phyloP scores from a whole-genome alignment of 2,888 invertebrate genomes.

The Hirtodrosophila histrioides region DNA sequence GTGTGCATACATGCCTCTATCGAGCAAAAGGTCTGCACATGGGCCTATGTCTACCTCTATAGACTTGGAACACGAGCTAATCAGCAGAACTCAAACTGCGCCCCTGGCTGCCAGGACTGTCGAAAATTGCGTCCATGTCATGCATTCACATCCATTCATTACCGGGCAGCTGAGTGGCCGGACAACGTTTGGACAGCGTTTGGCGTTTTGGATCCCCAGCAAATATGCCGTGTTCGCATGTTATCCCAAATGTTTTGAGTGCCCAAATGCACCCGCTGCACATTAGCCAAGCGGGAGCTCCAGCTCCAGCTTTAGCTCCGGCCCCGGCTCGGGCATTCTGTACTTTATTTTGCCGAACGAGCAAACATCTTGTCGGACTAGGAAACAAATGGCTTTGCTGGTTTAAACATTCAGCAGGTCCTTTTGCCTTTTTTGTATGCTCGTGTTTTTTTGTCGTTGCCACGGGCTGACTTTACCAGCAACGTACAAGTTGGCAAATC shows the following conservation, averaged over 20 bases:
- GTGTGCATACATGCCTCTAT: conserved; percentile 10
- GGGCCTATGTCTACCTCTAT: conserved; percentile 60
- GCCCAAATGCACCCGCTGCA: conserved; percentile 59
- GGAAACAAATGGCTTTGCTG: conserved; percentile 83
- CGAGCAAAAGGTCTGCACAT: conserved; percentile 39
- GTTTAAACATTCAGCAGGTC: conserved; percentile 78
- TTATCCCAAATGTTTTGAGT: conserved; percentile 79
- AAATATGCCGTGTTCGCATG: conserved; percentile 79
- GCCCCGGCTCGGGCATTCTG: conserved; percentile 52
- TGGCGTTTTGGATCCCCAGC: conserved; percentile 79
- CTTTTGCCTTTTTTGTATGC: conserved; percentile 38
- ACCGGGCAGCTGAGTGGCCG: conserved; percentile 67
- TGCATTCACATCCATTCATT: conserved; percentile 77
- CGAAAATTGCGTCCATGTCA: conserved; percentile 80
- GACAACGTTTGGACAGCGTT: conserved; percentile 63
- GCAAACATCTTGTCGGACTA: conserved; percentile 83
- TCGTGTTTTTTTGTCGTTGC: conserved; percentile 27
- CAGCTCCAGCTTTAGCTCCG: no score
- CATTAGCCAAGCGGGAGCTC: conserved; percentile 31
- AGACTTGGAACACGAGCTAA: conserved; percentile 75
- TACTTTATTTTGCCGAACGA: conserved; percentile 82
- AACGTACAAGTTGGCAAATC: conserved; percentile 37
- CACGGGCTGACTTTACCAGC: conserved; percentile 36
- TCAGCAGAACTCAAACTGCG: conserved; percentile 69
- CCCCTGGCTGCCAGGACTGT: conserved; percentile 30